phyloP scores from a whole-genome alignment of 2,797 vertebrate species.

The Enteromius trimaculatus region DNA sequence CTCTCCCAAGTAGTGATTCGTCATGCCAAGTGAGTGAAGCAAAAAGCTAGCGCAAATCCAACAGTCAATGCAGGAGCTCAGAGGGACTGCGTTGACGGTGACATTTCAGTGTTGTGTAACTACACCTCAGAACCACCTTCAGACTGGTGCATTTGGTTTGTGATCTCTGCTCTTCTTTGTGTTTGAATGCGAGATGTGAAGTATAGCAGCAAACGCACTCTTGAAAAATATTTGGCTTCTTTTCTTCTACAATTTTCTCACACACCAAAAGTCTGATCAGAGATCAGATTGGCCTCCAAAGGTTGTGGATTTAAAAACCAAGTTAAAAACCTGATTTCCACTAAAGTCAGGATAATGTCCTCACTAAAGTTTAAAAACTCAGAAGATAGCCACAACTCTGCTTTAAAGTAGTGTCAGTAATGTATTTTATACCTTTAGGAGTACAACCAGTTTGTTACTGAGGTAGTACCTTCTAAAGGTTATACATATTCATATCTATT shows the following conservation, averaged over 20 bases:
- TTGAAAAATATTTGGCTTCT: neutral
- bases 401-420: neutral
- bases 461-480: neutral
- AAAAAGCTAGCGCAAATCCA: constrained; percentile 41
- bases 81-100: neutral
- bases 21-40: constrained; percentile 44
- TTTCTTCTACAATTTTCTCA: neutral
- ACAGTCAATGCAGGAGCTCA: constrained; percentile 38
- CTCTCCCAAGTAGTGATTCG: constrained; percentile 45
- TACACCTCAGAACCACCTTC: constrained; percentile 10
- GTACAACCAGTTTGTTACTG: neutral
- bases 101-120: constrained; percentile 40
- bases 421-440: neutral
- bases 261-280: neutral
- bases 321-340: neutral
- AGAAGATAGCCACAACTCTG: neutral
- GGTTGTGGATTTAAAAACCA: neutral
- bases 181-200: constrained; percentile 4
- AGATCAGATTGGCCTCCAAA: neutral
- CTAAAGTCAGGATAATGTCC: neutral
- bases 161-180: neutral
- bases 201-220: neutral
- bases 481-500: neutral
- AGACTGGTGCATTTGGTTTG: neutral
- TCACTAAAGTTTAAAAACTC: neutral